Conservation (phyloP, 2,113 vertebrate species). For the Triplophysa dalaica region DNA sequence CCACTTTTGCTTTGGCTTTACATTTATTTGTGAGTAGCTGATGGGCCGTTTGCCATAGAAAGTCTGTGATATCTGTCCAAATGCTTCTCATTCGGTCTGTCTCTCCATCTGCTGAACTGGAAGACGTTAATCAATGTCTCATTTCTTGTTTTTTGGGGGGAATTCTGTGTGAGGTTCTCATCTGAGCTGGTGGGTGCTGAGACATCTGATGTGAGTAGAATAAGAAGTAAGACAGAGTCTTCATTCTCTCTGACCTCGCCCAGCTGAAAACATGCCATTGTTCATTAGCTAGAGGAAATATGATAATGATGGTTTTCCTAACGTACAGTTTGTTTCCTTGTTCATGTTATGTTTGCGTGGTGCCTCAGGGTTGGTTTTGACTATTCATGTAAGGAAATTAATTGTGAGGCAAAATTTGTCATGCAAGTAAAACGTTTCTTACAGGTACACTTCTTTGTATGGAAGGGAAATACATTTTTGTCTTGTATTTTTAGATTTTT, state of each 20-base stretch:
- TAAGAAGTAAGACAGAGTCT: neutral
- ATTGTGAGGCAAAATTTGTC: too few species aligned
- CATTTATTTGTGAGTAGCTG: constrained; percentile 34
- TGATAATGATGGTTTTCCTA: neutral
- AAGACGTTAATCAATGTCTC: constrained; percentile 50
- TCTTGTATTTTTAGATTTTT: too few species aligned
- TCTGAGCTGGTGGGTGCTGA: constrained; percentile 32
- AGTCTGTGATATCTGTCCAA: constrained; percentile 59
- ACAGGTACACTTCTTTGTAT: too few species aligned
- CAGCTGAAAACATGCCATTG: neutral
- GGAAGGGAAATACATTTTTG: too few species aligned
- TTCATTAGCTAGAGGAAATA: neutral
- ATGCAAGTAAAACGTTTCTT: too few species aligned
- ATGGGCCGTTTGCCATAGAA: constrained; percentile 49
- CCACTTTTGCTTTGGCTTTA: constrained; percentile 15
- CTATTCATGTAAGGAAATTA: too few species aligned
- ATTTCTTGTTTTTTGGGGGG: neutral
- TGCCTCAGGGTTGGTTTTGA: too few species aligned
- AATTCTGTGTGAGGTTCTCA: constrained; percentile 15
- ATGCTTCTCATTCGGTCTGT: constrained; percentile 45
- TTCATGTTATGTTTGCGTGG: neutral
- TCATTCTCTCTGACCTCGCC: neutral
- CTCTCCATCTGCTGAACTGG: constrained; percentile 55
- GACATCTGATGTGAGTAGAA: constrained; percentile 2
- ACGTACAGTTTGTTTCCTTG: neutral